These are phyloP conservation scores for Crotalus tigris DNA, from an alignment of 2,113 vertebrate species.

Conservation along the genomic window DNA sequence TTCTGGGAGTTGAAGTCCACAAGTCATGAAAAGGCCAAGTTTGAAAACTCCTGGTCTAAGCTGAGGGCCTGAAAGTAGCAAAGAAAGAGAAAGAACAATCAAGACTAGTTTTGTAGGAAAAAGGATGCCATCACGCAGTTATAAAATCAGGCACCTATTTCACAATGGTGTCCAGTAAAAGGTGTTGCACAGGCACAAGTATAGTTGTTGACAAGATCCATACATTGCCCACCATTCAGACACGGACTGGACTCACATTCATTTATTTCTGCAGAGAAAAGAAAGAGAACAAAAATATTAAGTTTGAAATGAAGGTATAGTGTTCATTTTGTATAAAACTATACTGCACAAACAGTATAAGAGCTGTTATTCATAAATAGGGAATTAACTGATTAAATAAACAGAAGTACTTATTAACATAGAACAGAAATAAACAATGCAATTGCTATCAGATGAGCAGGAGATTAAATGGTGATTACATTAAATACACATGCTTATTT, in stretches of 20 bases:
- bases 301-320: neutral
- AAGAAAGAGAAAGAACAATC: neutral
- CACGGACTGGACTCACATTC: conserved; percentile 85
- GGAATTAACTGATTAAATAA: neutral
- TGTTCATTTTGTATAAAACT: neutral
- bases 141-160: conserved; percentile 77
- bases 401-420: neutral
- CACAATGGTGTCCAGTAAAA: conserved; percentile 83
- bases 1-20: no score
- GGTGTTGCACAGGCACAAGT: conserved; percentile 77
- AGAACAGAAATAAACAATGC: neutral
- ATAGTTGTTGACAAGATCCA: conserved; percentile 77
- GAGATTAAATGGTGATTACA: neutral
- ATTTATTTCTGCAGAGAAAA: conserved; percentile 75
- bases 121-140: rapidly evolving
- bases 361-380: neutral
- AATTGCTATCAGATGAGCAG: neutral
- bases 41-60: neutral
- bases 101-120: rapidly evolving
- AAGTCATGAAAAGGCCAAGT: no score
- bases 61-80: neutral
- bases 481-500: rapidly evolving
- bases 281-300: neutral
- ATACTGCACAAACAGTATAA: neutral
- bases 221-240: conserved; percentile 83